Evolutionary conservation across 1,140 invertebrate genomes (phyloP).

Genomic region (Eurosta solidaginis): DNA sequence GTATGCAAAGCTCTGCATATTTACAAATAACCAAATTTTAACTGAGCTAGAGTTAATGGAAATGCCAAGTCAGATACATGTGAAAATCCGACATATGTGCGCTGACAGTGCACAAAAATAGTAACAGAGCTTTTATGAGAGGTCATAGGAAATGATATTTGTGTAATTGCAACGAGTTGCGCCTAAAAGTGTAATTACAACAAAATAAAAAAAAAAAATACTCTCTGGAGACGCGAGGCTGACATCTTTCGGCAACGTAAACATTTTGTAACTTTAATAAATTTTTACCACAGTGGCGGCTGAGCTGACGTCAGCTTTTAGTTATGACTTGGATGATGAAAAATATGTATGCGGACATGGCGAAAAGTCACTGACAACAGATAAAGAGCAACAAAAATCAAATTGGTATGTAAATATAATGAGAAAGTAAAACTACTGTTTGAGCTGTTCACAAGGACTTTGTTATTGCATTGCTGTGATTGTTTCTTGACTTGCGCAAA

Average conservation of each 20-base stretch:
- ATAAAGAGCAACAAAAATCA: neutral
- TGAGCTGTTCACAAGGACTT: neutral
- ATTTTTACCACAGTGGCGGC: neutral
- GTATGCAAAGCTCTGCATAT: neutral
- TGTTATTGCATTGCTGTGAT: neutral
- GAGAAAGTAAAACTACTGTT: neutral
- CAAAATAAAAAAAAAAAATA: neutral
- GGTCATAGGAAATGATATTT: neutral
- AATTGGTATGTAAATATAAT: neutral
- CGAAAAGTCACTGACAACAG: neutral
- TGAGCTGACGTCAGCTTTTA: neutral
- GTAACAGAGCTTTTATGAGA: neutral
- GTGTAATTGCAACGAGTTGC: neutral
- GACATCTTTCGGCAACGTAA: neutral
- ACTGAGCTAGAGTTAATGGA: slow-evolving; percentile 22
- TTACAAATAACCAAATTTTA: slow-evolving; percentile 19
- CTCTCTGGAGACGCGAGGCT: neutral
- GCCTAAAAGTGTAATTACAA: neutral
- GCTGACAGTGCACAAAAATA: neutral
- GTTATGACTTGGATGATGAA: too few species aligned
- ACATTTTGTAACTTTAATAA: slow-evolving; percentile 24
- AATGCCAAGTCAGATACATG: neutral
- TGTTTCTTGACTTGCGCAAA: neutral
- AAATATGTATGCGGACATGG: too few species aligned
- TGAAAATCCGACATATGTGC: neutral